Evolutionary conservation across 2,888 invertebrate genomes (phyloP).

Genomic region (Embidobia sp.): DNA sequence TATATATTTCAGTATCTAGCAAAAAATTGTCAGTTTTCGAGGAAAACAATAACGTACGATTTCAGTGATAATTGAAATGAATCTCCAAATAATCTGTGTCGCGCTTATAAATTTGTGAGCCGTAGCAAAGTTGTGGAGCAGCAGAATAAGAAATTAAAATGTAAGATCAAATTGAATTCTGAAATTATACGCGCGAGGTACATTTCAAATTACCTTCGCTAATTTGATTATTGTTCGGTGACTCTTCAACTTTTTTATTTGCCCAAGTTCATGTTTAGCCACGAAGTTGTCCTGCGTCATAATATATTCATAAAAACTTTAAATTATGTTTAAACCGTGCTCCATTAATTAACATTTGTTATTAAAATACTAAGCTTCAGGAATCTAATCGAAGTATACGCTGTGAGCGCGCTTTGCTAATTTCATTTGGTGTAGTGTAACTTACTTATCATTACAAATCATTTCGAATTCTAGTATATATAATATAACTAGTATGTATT

Average conservation of each 20-base stretch:
- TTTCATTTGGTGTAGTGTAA: no score
- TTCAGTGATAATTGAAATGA: neutral
- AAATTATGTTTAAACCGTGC: slow-evolving; percentile 4
- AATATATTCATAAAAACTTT: slow-evolving; percentile 5
- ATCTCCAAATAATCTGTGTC: neutral
- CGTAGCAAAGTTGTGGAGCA: neutral
- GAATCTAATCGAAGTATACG: no score
- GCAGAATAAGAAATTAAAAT: slow-evolving; percentile 12
- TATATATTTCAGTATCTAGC: no score
- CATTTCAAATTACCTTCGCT: neutral
- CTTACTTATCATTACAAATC: no score
- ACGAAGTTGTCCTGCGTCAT: neutral
- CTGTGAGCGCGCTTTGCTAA: no score
- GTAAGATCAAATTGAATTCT: neutral
- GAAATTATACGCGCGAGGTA: slow-evolving; percentile 5
- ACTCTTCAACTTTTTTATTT: slow-evolving; percentile 10
- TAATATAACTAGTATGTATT: no score
- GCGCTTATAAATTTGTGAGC: slow-evolving; percentile 3
- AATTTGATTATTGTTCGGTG: slow-evolving; percentile 12
- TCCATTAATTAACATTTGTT: neutral
- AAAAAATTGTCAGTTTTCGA: no score
- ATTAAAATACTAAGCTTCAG: no score
- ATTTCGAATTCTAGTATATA: no score
- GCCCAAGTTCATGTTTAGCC: neutral
- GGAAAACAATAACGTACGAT: no score